Evolutionary conservation across 2,888 invertebrate genomes (phyloP).

Genomic region (Fabriciana adippe): DNA sequence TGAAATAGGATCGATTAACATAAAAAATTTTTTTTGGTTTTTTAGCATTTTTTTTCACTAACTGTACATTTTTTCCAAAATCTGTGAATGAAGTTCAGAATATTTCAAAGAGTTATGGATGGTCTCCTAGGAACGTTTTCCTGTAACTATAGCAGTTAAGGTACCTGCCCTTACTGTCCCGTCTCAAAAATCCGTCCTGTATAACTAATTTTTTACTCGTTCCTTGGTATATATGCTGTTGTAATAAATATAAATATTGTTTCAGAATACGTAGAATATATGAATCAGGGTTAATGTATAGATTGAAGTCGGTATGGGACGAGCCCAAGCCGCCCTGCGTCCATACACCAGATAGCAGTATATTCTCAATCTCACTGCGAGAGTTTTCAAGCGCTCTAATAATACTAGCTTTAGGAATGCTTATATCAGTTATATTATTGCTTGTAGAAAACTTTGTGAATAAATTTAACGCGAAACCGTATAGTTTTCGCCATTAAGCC

Average conservation of each 20-base stretch:
- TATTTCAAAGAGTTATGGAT: too few relatives aligned
- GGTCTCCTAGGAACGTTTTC: too few relatives aligned
- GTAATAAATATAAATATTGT: conserved; percentile 32
- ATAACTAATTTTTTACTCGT: not conserved
- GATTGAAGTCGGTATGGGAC: conserved; percentile 82
- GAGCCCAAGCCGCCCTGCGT: conserved; percentile 83
- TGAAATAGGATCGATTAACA: too few relatives aligned
- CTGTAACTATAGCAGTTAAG: too few relatives aligned
- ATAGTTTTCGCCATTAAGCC: conserved; percentile 41
- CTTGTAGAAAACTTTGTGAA: conserved; percentile 55
- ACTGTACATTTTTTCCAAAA: too few relatives aligned
- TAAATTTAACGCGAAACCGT: conserved; percentile 25
- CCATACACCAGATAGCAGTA: conserved; percentile 65
- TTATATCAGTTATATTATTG: conserved; percentile 61
- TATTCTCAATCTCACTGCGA: conserved; percentile 79
- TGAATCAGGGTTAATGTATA: conserved; percentile 83
- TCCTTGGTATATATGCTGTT: not conserved
- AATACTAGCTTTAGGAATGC: conserved; percentile 74
- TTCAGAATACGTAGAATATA: conserved; percentile 81
- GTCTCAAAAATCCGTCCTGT: too few relatives aligned
- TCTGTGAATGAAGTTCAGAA: too few relatives aligned
- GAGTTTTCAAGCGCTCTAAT: conserved; percentile 83
- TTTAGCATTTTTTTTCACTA: too few relatives aligned
- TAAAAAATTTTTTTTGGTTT: too few relatives aligned
- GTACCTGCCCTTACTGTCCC: too few relatives aligned